Conservation (phyloP, 2,113 vertebrate species). For the Atlantisia rogersi region DNA sequence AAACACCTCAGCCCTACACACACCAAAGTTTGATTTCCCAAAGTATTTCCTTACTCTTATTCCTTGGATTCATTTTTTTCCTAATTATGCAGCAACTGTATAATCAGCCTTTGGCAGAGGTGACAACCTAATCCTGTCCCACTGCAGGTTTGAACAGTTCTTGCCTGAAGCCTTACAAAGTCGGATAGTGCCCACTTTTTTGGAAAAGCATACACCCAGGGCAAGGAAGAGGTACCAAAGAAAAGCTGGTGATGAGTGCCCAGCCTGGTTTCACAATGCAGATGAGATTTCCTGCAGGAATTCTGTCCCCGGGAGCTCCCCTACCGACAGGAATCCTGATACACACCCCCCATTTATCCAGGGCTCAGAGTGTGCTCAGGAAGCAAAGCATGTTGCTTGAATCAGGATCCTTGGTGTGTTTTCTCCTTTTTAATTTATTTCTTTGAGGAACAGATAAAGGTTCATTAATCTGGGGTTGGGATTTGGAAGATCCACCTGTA, state of each 20-base stretch:
- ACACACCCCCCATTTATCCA: accelerated
- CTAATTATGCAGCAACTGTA: neutral
- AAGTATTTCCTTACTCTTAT: neutral
- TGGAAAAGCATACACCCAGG: neutral
- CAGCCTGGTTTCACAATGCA: neutral
- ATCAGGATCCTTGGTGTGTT: neutral
- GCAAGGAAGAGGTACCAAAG: neutral
- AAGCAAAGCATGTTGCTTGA: neutral
- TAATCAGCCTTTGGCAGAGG: neutral
- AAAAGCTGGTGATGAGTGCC: neutral
- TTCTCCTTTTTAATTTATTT: neutral
- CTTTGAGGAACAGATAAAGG: neutral
- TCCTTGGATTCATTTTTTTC: neutral
- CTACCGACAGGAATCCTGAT: neutral
- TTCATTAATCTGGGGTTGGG: neutral
- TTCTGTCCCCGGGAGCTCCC: neutral
- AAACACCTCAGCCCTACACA: neutral
- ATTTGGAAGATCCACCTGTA: neutral
- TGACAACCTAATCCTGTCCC: neutral
- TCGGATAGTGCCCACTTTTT: neutral
- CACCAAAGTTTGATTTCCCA: neutral
- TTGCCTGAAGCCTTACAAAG: neutral
- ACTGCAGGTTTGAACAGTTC: neutral
- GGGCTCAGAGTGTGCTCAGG: neutral
- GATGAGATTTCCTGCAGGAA: neutral